A percentile compares a stretch with the other conserved stretches of the same genome.
Conservation (phyloP, 2,797 vertebrate genomes). For the Pseudochaenichthys georgianus region DNA sequence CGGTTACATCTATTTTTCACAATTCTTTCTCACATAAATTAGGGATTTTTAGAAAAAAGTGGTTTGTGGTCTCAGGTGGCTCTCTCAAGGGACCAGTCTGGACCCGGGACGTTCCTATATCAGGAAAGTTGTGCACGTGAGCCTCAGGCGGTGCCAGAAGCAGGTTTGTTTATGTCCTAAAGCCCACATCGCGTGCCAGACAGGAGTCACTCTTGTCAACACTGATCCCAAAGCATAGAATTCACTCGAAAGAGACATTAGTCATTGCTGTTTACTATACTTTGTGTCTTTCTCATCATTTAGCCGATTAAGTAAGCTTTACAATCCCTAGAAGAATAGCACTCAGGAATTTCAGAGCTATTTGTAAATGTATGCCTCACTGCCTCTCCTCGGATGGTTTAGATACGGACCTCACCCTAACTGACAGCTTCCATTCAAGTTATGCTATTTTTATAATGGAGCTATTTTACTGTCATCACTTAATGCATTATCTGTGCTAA, state of each 20-base stretch:
- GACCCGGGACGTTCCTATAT: slow-evolving; percentile 32
- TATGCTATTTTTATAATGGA: slow-evolving; percentile 45
- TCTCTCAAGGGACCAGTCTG: background rate
- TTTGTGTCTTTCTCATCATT: slow-evolving; percentile 68
- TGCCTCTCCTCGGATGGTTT: slow-evolving; percentile 63
- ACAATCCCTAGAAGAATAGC: slow-evolving; percentile 64
- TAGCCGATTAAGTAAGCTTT: slow-evolving; percentile 68
- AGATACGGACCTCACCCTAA: slow-evolving; percentile 69
- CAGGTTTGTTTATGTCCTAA: slow-evolving; percentile 76
- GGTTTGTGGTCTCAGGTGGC: slow-evolving; percentile 3
- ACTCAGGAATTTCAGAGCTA: slow-evolving; percentile 46
- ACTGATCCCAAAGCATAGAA: slow-evolving; percentile 68
- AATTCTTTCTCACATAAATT: background rate
- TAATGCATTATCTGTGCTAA: slow-evolving; percentile 22
- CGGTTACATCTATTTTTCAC: too few relatives aligned
- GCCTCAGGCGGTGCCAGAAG: slow-evolving; percentile 54
- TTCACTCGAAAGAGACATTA: slow-evolving; percentile 71
- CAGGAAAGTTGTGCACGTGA: slow-evolving; percentile 30
- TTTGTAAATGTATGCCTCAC: slow-evolving; percentile 43
- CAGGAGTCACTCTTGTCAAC: slow-evolving; percentile 75
- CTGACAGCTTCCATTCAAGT: slow-evolving; percentile 63
- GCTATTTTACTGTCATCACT: slow-evolving; percentile 25
- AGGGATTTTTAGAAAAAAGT: background rate
- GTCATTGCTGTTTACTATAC: slow-evolving; percentile 74
- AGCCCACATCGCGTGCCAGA: slow-evolving; percentile 81